Evolutionary conservation across 2,888 invertebrate genomes (phyloP).

Genomic region (Leptothorax acervorum): DNA sequence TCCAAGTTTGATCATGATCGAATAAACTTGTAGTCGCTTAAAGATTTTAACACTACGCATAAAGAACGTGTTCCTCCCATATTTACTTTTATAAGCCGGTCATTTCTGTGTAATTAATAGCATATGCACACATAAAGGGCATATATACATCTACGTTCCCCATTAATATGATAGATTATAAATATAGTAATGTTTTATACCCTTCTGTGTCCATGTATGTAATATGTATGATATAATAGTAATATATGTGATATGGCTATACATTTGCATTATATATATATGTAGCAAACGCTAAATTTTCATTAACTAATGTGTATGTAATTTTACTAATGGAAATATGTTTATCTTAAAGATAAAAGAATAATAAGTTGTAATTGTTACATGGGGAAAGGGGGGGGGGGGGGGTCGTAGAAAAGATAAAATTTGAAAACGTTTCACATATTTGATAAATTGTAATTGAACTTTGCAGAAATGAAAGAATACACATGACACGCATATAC

Average conservation of each 20-base stretch:
- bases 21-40: slow-evolving; percentile 63
- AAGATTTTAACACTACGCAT: slow-evolving; percentile 59
- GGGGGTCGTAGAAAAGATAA: neutral
- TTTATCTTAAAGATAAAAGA: slow-evolving; percentile 7
- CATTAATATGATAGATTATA: neutral
- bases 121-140: neutral
- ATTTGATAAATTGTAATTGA: slow-evolving; percentile 1
- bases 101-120: slow-evolving; percentile 1
- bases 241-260: neutral
- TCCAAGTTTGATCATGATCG: slow-evolving; percentile 49
- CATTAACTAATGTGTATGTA: neutral
- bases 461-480: neutral
- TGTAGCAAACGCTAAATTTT: neutral
- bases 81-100: slow-evolving; percentile 1
- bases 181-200: neutral
- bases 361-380: slow-evolving; percentile 13
- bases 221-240: neutral
- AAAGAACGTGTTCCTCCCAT: neutral
- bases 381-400: no score
- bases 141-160: neutral
- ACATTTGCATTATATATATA: neutral
- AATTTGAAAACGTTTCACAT: neutral
- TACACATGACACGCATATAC: neutral
- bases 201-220: neutral
- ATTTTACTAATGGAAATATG: slow-evolving; percentile 14